Percentiles rank a stretch among this genome's conserved stretches.
These are phyloP conservation scores for Scomber japonicus DNA, from an alignment of 2,113 vertebrate genomes.

Conservation along the genomic window DNA sequence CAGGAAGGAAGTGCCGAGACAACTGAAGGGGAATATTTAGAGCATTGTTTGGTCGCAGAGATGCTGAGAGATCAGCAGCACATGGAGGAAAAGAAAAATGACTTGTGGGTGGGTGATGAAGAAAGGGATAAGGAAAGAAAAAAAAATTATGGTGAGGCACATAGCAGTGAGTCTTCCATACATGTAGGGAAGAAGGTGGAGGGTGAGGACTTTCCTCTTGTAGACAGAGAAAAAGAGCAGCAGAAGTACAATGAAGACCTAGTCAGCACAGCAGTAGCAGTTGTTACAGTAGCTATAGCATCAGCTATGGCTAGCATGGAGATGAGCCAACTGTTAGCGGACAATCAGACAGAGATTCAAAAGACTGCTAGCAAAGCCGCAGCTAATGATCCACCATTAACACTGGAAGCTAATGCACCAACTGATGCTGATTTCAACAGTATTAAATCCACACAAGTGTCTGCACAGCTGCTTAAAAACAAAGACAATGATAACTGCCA, in stretches of 20 bases:
- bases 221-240: background rate
- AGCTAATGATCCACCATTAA: background rate
- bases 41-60: slow-evolving; percentile 48
- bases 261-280: slow-evolving; percentile 54
- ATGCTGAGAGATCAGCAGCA: slow-evolving; percentile 25
- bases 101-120: slow-evolving; percentile 24
- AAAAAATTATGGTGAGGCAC: background rate
- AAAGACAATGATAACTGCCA: background rate
- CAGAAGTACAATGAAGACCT: slow-evolving; percentile 12
- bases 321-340: slow-evolving; percentile 26
- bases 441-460: slow-evolving; percentile 8
- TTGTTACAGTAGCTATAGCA: slow-evolving; percentile 66
- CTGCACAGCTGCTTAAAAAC: slow-evolving; percentile 3
- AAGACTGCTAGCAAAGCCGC: background rate
- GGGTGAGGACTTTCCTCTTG: background rate
- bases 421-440: background rate
- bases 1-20: slow-evolving; percentile 52
- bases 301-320: slow-evolving; percentile 61
- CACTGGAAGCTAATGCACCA: background rate
- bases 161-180: background rate
- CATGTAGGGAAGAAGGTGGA: background rate
- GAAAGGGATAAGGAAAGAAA: slow-evolving; percentile 5
- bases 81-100: slow-evolving; percentile 19
- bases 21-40: slow-evolving; percentile 1
- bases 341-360: slow-evolving; percentile 12